Conservation (phyloP, 2,113 vertebrate species). For the Ifrita kowaldi region DNA sequence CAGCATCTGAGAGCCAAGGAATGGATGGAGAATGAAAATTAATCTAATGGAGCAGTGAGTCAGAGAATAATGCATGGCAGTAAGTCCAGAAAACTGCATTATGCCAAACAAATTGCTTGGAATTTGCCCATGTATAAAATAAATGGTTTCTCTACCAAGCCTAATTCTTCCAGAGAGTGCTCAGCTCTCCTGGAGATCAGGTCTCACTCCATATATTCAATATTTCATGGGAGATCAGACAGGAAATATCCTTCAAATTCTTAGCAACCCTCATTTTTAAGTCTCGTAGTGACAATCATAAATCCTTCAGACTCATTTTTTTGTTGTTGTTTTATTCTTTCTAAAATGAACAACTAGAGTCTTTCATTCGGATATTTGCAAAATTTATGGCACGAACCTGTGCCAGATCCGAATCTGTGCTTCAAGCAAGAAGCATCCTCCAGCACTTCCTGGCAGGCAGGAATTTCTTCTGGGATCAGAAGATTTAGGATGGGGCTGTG, state of each 20-base stretch:
- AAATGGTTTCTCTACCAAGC: not conserved
- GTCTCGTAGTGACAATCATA: not conserved
- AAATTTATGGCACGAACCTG: not conserved
- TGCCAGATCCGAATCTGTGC: not conserved
- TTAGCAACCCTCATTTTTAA: not conserved
- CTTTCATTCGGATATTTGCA: not conserved
- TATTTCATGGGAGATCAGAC: not conserved
- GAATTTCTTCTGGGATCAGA: not conserved
- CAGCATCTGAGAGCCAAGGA: not conserved
- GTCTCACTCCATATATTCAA: not conserved
- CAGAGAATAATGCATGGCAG: not conserved
- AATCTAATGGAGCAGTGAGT: not conserved
- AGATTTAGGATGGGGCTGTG: not conserved
- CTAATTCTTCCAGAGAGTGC: not conserved
- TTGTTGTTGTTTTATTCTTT: not conserved
- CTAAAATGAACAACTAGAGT: not conserved
- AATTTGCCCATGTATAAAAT: not conserved
- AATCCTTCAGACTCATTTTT: not conserved
- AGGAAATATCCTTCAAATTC: not conserved
- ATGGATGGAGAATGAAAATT: not conserved
- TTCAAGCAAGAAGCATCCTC: not conserved
- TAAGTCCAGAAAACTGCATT: not conserved
- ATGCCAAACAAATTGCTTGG: not conserved
- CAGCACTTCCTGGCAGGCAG: not conserved
- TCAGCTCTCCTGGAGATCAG: not conserved